phyloP scores from a whole-genome alignment of 2,113 vertebrate genomes.

The Gopherus evgoodei region DNA sequence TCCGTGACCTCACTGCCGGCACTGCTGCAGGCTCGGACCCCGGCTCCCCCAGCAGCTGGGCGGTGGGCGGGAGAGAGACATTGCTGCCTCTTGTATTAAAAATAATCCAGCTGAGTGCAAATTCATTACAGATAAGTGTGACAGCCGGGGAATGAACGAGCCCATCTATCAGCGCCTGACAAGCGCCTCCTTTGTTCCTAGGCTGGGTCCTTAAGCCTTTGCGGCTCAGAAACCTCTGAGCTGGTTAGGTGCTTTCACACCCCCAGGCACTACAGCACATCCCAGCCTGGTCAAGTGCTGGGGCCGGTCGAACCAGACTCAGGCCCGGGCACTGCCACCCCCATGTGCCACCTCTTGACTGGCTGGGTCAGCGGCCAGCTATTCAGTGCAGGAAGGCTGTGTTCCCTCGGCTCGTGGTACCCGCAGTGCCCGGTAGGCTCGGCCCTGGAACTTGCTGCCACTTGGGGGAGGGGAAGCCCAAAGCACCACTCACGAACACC shows the following conservation, averaged over 20 bases:
- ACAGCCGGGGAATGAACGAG: constrained; percentile 75
- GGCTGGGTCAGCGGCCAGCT: neutral
- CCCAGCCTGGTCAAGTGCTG: neutral
- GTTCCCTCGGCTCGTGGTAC: too few species aligned
- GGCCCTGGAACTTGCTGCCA: fast-evolving
- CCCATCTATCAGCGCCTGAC: constrained; percentile 72
- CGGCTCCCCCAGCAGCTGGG: constrained; percentile 61
- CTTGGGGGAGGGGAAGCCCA: too few species aligned
- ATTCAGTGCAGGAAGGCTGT: neutral
- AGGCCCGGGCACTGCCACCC: neutral
- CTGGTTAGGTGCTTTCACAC: constrained; percentile 57
- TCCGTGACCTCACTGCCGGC: neutral
- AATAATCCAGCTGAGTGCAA: constrained; percentile 76
- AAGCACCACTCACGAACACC: too few species aligned
- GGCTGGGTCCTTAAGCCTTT: constrained; percentile 67
- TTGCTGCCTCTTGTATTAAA: constrained; percentile 74
- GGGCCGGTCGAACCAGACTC: constrained; percentile 15
- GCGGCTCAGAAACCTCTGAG: constrained; percentile 60
- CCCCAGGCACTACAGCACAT: neutral
- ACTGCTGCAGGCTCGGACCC: constrained; percentile 48
- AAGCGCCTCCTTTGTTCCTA: constrained; percentile 73
- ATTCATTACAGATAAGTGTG: constrained; percentile 76
- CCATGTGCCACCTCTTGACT: too few species aligned
- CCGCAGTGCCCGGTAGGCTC: too few species aligned
- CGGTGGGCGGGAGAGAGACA: constrained; percentile 55